phyloP scores from a whole-genome alignment of 2,888 invertebrate genomes.

The Ptilodon capucinus region DNA sequence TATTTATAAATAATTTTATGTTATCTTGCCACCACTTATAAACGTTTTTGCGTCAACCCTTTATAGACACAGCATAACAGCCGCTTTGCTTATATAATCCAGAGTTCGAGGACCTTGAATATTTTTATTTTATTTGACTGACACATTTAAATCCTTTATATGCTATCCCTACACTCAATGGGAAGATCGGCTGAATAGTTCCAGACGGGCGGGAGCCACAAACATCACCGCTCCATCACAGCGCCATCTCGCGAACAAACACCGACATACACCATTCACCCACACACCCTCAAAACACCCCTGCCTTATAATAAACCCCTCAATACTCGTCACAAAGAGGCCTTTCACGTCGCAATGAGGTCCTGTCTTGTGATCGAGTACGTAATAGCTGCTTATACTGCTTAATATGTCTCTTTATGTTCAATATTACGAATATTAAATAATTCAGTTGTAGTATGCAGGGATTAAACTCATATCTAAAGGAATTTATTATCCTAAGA shows the following conservation, averaged over 20 bases:
- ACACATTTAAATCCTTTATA: neutral
- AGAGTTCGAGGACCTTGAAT: no score
- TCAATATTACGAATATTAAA: neutral
- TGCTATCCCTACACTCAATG: constrained; percentile 30
- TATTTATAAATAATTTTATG: no score
- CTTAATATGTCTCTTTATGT: neutral
- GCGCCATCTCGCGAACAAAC: constrained; percentile 71
- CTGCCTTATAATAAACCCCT: constrained; percentile 26
- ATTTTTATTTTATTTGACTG: no score
- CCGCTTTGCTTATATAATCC: no score
- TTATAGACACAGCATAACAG: no score
- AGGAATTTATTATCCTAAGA: no score
- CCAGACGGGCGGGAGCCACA: constrained; percentile 61
- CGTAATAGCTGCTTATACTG: constrained; percentile 16
- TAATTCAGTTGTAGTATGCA: no score
- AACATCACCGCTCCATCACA: constrained; percentile 64
- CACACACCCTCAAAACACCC: constrained; percentile 15
- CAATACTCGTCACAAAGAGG: constrained; percentile 31
- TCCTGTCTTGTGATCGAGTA: constrained; percentile 35
- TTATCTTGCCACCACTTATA: no score
- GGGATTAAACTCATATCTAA: no score
- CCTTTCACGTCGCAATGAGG: constrained; percentile 29
- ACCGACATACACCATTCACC: constrained; percentile 45
- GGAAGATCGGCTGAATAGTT: constrained; percentile 61
- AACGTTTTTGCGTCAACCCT: no score